Conservation (phyloP, 2,888 invertebrate species). For the Himalopsyche anomala region DNA sequence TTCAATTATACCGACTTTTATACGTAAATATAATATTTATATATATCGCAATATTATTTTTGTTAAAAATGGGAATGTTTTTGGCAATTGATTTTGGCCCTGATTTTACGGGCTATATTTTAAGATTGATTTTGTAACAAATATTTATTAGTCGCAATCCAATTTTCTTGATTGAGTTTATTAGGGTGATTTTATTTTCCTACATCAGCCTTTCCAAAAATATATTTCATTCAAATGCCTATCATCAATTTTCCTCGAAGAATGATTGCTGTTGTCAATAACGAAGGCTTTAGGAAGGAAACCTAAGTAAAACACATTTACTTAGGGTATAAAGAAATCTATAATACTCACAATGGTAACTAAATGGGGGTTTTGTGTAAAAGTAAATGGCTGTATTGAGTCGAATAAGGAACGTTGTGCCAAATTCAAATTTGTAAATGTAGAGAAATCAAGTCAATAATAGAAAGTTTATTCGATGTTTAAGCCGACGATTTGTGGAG, state of each 20-base stretch:
- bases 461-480: background rate
- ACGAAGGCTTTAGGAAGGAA: conserved; percentile 35
- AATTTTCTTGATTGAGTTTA: conserved; percentile 39
- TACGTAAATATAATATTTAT: no score
- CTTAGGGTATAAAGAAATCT: conserved; percentile 24
- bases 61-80: no score
- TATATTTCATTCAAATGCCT: conserved; percentile 40
- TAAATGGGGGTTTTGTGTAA: conserved; percentile 19
- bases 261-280: conserved; percentile 42
- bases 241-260: conserved; percentile 27
- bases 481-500: no score
- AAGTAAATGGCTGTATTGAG: conserved; percentile 20
- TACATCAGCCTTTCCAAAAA: conserved; percentile 27
- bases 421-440: background rate
- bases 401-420: background rate
- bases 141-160: conserved; percentile 31
- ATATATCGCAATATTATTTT: no score
- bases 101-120: background rate
- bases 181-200: conserved; percentile 22
- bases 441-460: background rate
- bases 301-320: conserved; percentile 27
- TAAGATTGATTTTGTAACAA: conserved; percentile 6
- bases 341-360: conserved; percentile 22
- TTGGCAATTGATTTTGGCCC: no score
- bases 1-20: no score